Evolutionary conservation across 2,888 invertebrate genomes (phyloP).

Genomic region (Lumbricus terrestris): DNA sequence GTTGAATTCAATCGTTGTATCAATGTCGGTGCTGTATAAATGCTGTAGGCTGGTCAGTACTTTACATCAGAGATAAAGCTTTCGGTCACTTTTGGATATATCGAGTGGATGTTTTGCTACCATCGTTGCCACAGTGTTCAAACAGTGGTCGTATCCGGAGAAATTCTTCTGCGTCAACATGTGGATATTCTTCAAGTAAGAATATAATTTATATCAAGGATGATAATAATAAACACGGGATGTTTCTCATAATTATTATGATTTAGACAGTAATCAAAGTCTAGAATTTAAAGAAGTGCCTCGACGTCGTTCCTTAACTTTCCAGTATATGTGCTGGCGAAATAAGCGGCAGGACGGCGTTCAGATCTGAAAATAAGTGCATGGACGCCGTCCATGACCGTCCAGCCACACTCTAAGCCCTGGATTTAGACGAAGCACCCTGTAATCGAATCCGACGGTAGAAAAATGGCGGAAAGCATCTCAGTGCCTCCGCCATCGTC

Average conservation of each 20-base stretch:
- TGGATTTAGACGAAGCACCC: neutral
- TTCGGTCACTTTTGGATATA: neutral
- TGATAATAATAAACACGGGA: neutral
- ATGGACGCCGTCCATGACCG: no score
- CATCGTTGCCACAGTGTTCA: neutral
- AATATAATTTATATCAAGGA: neutral
- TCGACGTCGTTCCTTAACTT: no score
- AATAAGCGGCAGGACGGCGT: no score
- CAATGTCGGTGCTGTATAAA: neutral
- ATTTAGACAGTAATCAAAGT: no score
- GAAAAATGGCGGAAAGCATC: neutral
- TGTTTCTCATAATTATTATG: no score
- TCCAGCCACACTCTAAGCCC: no score
- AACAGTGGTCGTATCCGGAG: neutral
- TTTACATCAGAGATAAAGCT: neutral
- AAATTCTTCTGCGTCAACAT: neutral
- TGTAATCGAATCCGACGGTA: neutral
- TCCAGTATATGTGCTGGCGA: no score
- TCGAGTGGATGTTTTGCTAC: neutral
- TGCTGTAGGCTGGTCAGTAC: neutral
- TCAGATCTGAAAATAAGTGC: no score
- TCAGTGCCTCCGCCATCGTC: neutral
- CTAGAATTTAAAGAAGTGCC: no score
- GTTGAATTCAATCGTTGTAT: neutral
- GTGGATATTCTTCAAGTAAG: constrained; percentile 3